Evolutionary conservation across 2,888 invertebrate genomes (phyloP).

Genomic region (Doris montereyensis): DNA sequence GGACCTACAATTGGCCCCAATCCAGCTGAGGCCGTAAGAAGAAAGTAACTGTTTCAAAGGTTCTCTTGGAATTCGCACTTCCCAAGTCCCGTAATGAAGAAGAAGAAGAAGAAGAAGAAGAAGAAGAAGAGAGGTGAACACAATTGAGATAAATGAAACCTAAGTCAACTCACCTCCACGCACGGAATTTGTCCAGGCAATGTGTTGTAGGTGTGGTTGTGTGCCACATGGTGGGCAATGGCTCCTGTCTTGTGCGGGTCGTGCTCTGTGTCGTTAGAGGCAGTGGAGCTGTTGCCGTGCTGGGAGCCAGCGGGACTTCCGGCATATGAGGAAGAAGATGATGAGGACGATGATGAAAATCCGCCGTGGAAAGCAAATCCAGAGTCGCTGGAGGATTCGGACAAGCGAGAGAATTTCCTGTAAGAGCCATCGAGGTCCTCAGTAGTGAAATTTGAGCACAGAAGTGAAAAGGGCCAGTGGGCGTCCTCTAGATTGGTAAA

Average conservation of each 20-base stretch:
- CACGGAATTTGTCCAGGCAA: constrained; percentile 65
- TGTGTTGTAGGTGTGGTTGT: constrained; percentile 70
- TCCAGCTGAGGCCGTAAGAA: too few species aligned
- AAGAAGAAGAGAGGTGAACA: too few species aligned
- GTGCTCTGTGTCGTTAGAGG: constrained; percentile 63
- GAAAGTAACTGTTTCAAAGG: too few species aligned
- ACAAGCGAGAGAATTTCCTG: constrained; percentile 29
- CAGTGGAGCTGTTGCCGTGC: constrained; percentile 56
- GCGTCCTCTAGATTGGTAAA: constrained; percentile 70
- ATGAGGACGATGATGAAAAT: constrained; percentile 30
- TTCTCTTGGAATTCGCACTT: too few species aligned
- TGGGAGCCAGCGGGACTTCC: constrained; percentile 33
- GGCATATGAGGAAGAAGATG: constrained; percentile 21
- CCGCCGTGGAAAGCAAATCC: constrained; percentile 32
- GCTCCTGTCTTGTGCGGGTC: constrained; percentile 47
- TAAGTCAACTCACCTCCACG: constrained; percentile 55
- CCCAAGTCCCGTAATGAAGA: too few species aligned
- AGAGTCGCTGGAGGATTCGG: constrained; percentile 40
- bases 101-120: too few species aligned
- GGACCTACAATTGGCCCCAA: too few species aligned
- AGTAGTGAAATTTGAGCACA: constrained; percentile 37
- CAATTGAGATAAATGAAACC: background rate
- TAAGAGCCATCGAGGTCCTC: background rate
- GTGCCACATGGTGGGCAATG: constrained; percentile 55
- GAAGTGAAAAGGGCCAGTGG: too few species aligned